Percentiles rank a stretch among this genome's conserved stretches.
Evolutionary conservation across 2,888 invertebrate genomes (phyloP).

Genomic region (Drosophila meridionalis): DNA sequence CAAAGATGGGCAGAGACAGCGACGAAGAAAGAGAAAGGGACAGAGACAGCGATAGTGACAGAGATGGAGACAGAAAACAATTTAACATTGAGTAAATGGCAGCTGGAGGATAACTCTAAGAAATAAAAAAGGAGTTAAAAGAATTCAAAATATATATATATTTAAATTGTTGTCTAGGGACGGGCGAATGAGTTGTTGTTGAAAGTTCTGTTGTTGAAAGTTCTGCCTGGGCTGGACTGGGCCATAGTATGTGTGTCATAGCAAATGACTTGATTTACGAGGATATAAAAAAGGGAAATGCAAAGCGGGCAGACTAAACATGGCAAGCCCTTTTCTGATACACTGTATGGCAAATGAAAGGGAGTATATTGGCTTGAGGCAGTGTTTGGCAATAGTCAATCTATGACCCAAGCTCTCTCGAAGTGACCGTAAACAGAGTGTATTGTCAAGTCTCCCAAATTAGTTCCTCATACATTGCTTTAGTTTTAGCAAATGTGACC

Average conservation of each 20-base stretch:
- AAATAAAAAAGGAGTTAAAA: constrained; percentile 31
- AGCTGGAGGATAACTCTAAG: constrained; percentile 22
- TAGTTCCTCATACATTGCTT: constrained; percentile 7
- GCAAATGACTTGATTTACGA: constrained; percentile 69
- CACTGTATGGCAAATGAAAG: neutral
- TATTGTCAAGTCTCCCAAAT: neutral
- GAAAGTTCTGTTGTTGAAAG: constrained; percentile 14
- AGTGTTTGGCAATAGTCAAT: neutral
- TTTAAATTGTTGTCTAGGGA: constrained; percentile 67
- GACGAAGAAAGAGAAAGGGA: neutral
- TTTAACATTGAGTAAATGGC: constrained; percentile 16
- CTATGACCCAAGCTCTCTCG: neutral
- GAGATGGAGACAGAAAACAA: constrained; percentile 7
- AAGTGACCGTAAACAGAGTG: neutral
- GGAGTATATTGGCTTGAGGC: neutral
- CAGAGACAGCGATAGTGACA: neutral
- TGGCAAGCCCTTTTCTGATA: neutral
- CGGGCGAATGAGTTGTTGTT: constrained; percentile 29
- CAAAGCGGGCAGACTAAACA: constrained; percentile 23
- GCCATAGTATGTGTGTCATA: constrained; percentile 11
- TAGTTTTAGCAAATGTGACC: constrained; percentile 70
- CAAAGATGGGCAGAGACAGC: neutral
- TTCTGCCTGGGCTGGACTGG: neutral
- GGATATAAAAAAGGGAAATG: constrained; percentile 62
- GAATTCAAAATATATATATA: constrained; percentile 61